A percentile compares a stretch with the other conserved stretches of the same genome.
Conservation (phyloP, 2,797 vertebrate genomes). For the Oreochromis mossambicus region DNA sequence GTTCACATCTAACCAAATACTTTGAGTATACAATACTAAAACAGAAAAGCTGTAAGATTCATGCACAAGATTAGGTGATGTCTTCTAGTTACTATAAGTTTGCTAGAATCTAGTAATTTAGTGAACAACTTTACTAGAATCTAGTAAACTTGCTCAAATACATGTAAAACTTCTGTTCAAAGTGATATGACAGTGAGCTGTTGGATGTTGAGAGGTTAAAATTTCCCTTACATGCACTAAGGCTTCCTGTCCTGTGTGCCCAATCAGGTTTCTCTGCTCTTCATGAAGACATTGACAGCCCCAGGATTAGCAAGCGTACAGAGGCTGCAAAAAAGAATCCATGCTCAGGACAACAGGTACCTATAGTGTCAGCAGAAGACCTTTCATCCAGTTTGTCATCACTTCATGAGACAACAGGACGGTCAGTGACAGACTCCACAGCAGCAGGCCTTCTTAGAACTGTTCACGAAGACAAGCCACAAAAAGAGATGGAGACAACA, state of each 20-base stretch:
- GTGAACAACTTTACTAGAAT: not conserved
- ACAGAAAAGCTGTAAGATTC: not conserved
- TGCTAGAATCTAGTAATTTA: not conserved
- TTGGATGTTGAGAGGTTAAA: not conserved
- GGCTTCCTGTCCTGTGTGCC: not conserved
- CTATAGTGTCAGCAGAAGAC: conserved; percentile 89
- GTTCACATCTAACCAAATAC: not conserved
- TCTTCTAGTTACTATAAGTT: not conserved
- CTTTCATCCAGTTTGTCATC: conserved; percentile 85
- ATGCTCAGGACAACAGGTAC: conserved; percentile 75
- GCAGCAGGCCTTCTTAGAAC: conserved; percentile 73
- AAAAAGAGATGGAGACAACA: conserved; percentile 72
- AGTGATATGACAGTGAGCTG: not conserved
- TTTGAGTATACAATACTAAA: not conserved
- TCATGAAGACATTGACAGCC: conserved; percentile 85
- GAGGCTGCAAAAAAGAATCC: conserved; percentile 32
- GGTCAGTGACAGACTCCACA: conserved; percentile 69
- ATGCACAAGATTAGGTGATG: not conserved
- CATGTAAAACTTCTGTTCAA: not conserved
- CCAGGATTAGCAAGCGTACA: conserved; percentile 69
- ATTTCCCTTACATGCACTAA: not conserved
- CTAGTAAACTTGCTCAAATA: not conserved
- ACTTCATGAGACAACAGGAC: conserved; percentile 79
- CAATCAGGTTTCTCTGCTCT: conserved; percentile 86
- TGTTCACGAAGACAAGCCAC: conserved; percentile 77